Percentiles rank a stretch among this genome's conserved stretches.
phyloP scores from a whole-genome alignment of 2,113 vertebrate species.

The Tragelaphus scriptus region DNA sequence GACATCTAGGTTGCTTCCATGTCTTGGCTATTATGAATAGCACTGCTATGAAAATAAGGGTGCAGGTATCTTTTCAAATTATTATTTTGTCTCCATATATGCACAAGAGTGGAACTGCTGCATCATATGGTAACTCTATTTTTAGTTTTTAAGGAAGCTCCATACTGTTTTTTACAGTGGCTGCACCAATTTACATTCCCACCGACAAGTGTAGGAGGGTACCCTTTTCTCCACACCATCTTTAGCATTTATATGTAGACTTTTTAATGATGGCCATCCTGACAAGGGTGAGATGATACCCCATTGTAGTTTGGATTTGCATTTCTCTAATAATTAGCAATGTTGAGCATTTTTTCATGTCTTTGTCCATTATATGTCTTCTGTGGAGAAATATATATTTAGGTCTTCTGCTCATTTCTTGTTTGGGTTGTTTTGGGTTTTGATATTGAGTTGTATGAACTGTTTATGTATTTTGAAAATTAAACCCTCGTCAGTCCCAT shows the following conservation, averaged over 20 bases:
- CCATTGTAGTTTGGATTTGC: neutral
- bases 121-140: neutral
- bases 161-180: neutral
- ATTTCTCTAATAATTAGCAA: neutral
- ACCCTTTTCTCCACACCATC: neutral
- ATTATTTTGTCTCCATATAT: neutral
- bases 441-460: neutral
- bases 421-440: neutral
- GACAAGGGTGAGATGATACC: neutral
- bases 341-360: neutral
- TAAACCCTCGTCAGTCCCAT: neutral
- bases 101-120: neutral
- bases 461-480: neutral
- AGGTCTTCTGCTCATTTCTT: neutral
- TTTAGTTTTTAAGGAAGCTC: neutral
- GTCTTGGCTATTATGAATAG: neutral
- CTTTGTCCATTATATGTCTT: neutral
- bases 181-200: neutral
- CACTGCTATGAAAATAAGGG: neutral
- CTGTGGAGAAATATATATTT: neutral
- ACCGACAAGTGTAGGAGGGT: neutral
- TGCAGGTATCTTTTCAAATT: neutral
- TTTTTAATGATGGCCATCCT: neutral
- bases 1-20: neutral
- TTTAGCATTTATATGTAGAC: neutral